phyloP scores from a whole-genome alignment of 1,140 invertebrate species.

The Drosophila kohkoa region DNA sequence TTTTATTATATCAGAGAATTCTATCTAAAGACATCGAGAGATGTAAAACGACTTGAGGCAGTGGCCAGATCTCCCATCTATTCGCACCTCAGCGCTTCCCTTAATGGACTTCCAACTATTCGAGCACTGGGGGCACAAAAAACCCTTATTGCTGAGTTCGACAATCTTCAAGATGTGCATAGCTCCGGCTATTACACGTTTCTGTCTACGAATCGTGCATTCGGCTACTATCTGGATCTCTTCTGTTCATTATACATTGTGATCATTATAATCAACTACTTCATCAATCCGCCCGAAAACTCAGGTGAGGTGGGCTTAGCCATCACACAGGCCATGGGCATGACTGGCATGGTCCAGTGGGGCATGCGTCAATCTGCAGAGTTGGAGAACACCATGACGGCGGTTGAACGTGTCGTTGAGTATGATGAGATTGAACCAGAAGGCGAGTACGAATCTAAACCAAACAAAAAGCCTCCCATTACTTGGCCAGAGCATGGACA shows the following conservation, averaged over 20 bases:
- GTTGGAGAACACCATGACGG: conserved; percentile 90
- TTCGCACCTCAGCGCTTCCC: conserved; percentile 90
- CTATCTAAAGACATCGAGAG: conserved; percentile 93
- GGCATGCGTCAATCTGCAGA: conserved; percentile 88
- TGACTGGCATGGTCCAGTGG: conserved; percentile 90
- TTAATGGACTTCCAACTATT: conserved; percentile 91
- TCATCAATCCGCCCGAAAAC: conserved; percentile 84
- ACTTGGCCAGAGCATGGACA: conserved; percentile 90
- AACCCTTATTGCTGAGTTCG: conserved; percentile 89
- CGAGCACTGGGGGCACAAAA: conserved; percentile 88
- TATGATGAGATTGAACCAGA: conserved; percentile 91
- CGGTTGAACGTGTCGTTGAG: conserved; percentile 92
- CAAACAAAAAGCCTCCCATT: conserved; percentile 87
- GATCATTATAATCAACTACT: conserved; percentile 86
- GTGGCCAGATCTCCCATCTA: conserved; percentile 90
- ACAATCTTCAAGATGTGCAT: conserved; percentile 88
- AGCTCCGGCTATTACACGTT: conserved; percentile 91
- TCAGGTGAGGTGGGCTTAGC: conserved; percentile 91
- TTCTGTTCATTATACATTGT: conserved; percentile 89
- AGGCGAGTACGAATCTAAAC: conserved; percentile 85
- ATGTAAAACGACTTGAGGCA: conserved; percentile 94
- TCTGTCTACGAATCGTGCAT: conserved; percentile 91
- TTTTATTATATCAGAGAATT: conserved; percentile 91
- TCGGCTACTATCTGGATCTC: conserved; percentile 91
- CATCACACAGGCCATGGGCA: conserved; percentile 92